phyloP scores from a whole-genome alignment of 2,113 vertebrate genomes.

The Sturnus vulgaris region DNA sequence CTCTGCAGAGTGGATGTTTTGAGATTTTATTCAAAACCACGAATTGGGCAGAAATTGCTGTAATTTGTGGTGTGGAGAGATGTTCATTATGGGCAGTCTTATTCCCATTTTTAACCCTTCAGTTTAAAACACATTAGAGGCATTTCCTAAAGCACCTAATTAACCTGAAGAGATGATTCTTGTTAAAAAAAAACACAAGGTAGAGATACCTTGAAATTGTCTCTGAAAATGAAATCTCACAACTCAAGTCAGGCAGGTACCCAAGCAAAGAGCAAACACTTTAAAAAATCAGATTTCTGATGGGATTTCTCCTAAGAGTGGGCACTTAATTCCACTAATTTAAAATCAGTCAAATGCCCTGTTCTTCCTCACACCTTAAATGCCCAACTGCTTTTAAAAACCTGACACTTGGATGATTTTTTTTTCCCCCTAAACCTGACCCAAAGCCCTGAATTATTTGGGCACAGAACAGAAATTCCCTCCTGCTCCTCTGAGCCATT shows the following conservation, averaged over 20 bases:
- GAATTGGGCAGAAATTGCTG: not conserved
- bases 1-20: not conserved
- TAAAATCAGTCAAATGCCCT: not conserved
- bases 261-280: not conserved
- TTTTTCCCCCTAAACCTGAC: not conserved
- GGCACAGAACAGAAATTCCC: not conserved
- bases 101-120: not conserved
- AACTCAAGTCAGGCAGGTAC: not conserved
- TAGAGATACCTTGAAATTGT: not conserved
- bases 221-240: not conserved
- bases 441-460: not conserved
- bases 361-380: not conserved
- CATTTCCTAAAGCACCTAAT: not conserved
- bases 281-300: not conserved
- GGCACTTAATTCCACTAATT: not conserved
- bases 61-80: not conserved
- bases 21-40: not conserved
- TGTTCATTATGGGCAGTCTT: fast-evolving
- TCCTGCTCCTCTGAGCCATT: not conserved
- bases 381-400: not conserved
- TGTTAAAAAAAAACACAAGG: not conserved
- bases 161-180: not conserved
- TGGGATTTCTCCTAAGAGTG: not conserved
- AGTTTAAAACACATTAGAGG: not conserved
- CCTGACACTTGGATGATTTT: not conserved